Evolutionary conservation across 2,113 vertebrate species (phyloP).

Genomic region (Megaceryle maxima): DNA sequence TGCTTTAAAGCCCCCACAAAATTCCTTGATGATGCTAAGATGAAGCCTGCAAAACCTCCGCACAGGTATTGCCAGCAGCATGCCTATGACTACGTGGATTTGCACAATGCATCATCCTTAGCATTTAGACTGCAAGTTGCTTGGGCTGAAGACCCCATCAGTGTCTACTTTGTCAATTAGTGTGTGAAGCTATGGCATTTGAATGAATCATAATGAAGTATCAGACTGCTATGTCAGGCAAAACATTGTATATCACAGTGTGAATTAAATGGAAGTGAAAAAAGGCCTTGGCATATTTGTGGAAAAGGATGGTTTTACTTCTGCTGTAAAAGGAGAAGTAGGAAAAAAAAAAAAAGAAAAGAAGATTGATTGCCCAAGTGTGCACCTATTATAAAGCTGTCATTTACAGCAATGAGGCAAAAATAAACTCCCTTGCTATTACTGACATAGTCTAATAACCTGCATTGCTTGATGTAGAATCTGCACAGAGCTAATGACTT

Average conservation of each 20-base stretch:
- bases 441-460: slow-evolving; percentile 27
- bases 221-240: not conserved
- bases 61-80: not conserved
- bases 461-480: slow-evolving; percentile 9
- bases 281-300: not conserved
- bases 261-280: not conserved
- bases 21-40: not conserved
- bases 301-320: not conserved
- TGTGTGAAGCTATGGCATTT: not conserved
- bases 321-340: not conserved
- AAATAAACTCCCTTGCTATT: slow-evolving; percentile 47
- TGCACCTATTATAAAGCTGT: slow-evolving; percentile 23
- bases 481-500: slow-evolving; percentile 24
- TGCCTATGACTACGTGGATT: not conserved
- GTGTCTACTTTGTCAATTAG: not conserved
- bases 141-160: not conserved
- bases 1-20: not conserved
- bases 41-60: not conserved
- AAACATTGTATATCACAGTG: not conserved
- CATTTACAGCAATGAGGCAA: slow-evolving; percentile 29
- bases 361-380: not conserved
- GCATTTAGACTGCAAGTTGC: not conserved
- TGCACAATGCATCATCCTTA: not conserved
- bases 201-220: not conserved
- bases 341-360: not conserved